Evolutionary conservation across 2,113 vertebrate genomes (phyloP), one percentile per base, ranked within the genome.

Genomic region (Aythya baeri): DNA sequence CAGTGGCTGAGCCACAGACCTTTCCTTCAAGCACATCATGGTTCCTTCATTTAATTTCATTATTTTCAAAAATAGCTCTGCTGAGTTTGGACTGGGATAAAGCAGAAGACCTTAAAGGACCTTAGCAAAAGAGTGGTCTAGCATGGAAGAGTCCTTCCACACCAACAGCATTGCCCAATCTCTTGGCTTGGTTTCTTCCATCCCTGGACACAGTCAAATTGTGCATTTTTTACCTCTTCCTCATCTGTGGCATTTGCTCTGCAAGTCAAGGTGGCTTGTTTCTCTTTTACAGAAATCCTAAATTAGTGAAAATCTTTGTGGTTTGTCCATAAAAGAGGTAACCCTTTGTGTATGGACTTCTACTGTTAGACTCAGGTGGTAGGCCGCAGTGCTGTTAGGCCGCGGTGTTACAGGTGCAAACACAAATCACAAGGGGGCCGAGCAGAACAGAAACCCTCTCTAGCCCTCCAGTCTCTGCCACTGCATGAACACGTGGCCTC

Each of bases 121-220:
- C 52, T 21, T 27, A 81, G 17, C 43, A 49, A 44, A 46, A 80
- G 25, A 68, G 29, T 13, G 2, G 59, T 0, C 0, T 31, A 23
- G 32, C 11, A 36, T 21, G 41, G 49, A 67, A 31, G 34, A n/a
- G 41, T 46, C 58, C 21, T 41, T 72, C 22, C 1, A 0, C 41
- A 44, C 14, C 38, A 59, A 29, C 27, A 65, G 22, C 1, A 1
- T 23, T 17, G 32, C 54, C 21, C 11, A 1, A 3, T 71, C 38
- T 44, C 21, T 63, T 55, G 10, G 27, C 27, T 13, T 54, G 36
- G 4, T 27, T 25, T 63, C n/a, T 65, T 58, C 36, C 25, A 27
- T 57, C 0, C 0, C 49, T 31, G 11, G 15, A 62, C 9, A 27
- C 26, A 70, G n/a, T 13, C 8, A 27, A 80, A 70, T 7, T 27